Percentiles rank a stretch among this genome's conserved stretches.
phyloP scores from a whole-genome alignment of 2,888 invertebrate species.

The Syritta pipiens region DNA sequence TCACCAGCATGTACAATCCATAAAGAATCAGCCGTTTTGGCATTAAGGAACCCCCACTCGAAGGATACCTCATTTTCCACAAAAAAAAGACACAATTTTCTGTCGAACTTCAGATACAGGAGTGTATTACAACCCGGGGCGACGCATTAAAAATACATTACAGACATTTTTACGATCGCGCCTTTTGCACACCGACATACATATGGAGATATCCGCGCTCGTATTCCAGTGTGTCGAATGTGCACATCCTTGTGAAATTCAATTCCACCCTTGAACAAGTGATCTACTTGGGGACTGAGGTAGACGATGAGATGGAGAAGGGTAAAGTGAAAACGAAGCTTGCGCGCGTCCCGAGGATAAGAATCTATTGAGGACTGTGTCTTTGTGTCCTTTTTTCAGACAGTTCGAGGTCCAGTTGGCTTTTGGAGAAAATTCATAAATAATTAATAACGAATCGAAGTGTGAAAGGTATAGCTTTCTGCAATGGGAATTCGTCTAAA shows the following conservation, averaged over 20 bases:
- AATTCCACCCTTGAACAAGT: conserved; percentile 27
- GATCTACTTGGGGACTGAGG: conserved; percentile 10
- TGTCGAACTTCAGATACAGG: not conserved
- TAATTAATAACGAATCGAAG: conserved; percentile 47
- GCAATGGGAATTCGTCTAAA: conserved; percentile 19
- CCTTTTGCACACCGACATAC: conserved; percentile 4
- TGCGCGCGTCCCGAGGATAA: not conserved
- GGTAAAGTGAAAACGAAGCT: too few species aligned
- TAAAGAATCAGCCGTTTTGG: conserved; percentile 24
- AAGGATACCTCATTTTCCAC: conserved; percentile 9
- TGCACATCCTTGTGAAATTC: conserved; percentile 22
- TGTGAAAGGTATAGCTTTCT: conserved; percentile 33
- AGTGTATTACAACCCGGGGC: conserved; percentile 13
- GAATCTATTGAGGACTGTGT: too few species aligned
- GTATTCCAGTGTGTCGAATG: not conserved
- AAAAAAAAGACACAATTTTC: not conserved
- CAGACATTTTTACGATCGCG: conserved; percentile 43
- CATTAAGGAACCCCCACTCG: conserved; percentile 8
- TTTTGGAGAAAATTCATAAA: conserved; percentile 30
- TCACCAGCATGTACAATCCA: conserved; percentile 26
- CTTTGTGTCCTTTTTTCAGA: conserved; percentile 5
- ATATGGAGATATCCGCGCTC: not conserved
- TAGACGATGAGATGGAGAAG: conserved; percentile 5
- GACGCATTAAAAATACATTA: conserved; percentile 64
- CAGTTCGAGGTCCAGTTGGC: conserved; percentile 4